Base-by-base conservation (phyloP, 2,797 vertebrate species). In the Myripristis murdjan region DNA sequence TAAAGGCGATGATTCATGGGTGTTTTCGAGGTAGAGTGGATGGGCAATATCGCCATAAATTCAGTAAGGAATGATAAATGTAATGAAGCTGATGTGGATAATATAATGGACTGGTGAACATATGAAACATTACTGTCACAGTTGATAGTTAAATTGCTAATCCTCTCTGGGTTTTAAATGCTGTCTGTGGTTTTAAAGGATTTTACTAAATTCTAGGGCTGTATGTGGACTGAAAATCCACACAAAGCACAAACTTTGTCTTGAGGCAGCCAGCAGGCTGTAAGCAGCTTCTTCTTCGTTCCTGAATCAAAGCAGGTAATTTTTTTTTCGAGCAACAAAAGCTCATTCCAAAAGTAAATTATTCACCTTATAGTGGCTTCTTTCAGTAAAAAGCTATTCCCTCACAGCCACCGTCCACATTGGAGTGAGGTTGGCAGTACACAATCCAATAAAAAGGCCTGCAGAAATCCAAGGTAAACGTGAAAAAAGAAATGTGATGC, bases 91-190 rank as follows among this genome's bases (percentile, higher is more conserved):
- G 1, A 37, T 37, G 52, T 33, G 24, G 44, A 53, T 71, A 28
- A 69, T 48, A 26, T 4, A 37, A 43, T 22, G 49, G 39, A 61
- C 39, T 7, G 39, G 20, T 55, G 47, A 24, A 57, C 20, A 56
- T 52, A 35, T 44, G 53, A 71, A 60, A 57, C 18, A 26, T 39
- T 33, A 20, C 46, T 64, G 75, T 71, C 81, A 74, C 10, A 48
- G 53, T 54, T 69, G 55, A 59, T 71, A 20, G 47, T 63, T 72
- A 54, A 77, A 68, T 63, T 78, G 47, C 58, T 74, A 68, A 86
- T 75, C 75, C 77, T 43, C 48, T 55, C 39, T 58, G 59, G 55
- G 70, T 77, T 69, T 49, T 14, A 58, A 70, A 68, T 57, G 14
- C 43, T 74, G 55, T 49, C 7, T 65, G 35, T 64, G 55, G 63